A percentile compares a stretch with the other conserved stretches of the same genome.
Evolutionary conservation across 2,113 vertebrate genomes (phyloP).

Genomic region (Alligator sinensis): DNA sequence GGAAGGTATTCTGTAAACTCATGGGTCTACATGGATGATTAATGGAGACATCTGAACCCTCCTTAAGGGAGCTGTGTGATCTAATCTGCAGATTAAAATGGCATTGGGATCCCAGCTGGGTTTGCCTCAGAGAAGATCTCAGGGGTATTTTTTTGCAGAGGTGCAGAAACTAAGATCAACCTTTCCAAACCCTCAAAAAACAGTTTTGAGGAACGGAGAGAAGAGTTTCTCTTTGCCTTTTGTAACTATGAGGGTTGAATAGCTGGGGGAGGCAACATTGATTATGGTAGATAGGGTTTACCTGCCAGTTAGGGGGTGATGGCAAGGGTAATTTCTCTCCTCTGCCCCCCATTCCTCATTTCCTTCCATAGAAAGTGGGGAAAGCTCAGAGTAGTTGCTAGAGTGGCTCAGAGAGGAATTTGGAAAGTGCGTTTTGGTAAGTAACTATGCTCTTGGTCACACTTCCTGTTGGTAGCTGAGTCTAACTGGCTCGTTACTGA

Average conservation of each 20-base stretch:
- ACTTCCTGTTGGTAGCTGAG: background rate
- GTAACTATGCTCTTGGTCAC: background rate
- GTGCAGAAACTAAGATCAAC: no score
- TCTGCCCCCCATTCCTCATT: background rate
- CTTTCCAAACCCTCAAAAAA: no score
- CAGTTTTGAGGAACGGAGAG: no score
- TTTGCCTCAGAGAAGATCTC: no score
- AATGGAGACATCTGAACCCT: no score
- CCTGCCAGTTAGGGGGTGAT: background rate
- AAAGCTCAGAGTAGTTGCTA: background rate
- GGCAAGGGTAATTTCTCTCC: background rate
- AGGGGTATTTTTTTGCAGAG: no score
- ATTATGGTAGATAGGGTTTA: background rate
- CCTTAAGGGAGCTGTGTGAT: no score
- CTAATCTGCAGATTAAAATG: no score
- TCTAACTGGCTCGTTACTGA: background rate
- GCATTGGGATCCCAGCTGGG: no score
- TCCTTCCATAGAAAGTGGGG: background rate
- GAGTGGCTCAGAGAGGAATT: background rate
- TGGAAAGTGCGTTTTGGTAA: background rate
- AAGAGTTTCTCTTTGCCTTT: background rate
- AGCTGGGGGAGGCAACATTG: background rate
- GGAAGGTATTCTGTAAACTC: no score
- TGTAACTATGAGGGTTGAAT: background rate
- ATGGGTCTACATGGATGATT: no score